phyloP scores from a whole-genome alignment of 2,113 vertebrate species.

The Vulpes lagopus region DNA sequence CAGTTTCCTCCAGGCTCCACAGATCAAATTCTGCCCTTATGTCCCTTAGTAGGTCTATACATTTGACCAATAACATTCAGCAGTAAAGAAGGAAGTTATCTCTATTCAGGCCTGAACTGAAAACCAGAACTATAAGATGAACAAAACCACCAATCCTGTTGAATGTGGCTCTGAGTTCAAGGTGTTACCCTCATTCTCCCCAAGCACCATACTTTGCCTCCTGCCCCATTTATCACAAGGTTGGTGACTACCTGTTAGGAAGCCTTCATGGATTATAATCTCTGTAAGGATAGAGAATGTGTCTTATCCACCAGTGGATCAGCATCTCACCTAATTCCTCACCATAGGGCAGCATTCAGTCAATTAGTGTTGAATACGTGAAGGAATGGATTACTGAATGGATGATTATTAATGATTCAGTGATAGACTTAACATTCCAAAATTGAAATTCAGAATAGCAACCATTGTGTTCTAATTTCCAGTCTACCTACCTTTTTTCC shows the following conservation, averaged over 20 bases:
- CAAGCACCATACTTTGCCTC: neutral
- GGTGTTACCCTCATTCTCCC: neutral
- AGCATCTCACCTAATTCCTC: neutral
- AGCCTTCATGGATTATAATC: neutral
- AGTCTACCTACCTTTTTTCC: neutral
- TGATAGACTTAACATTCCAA: neutral
- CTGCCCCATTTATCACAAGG: neutral
- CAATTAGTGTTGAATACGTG: neutral
- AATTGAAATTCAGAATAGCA: neutral
- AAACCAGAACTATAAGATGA: neutral
- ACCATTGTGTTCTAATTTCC: neutral
- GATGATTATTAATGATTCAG: neutral
- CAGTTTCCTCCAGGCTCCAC: neutral
- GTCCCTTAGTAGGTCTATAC: neutral
- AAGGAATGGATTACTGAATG: neutral
- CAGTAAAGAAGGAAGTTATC: neutral
- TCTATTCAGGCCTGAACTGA: neutral
- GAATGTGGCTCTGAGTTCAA: neutral
- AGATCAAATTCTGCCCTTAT: neutral
- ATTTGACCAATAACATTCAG: neutral
- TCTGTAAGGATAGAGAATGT: neutral
- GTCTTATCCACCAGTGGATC: neutral
- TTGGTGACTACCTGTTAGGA: no score
- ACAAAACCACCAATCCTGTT: neutral
- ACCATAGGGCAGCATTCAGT: neutral